Evolutionary conservation across 2,113 vertebrate species (phyloP), one percentile per base, ranked within the genome.

Genomic region (Megaceryle torquata): DNA sequence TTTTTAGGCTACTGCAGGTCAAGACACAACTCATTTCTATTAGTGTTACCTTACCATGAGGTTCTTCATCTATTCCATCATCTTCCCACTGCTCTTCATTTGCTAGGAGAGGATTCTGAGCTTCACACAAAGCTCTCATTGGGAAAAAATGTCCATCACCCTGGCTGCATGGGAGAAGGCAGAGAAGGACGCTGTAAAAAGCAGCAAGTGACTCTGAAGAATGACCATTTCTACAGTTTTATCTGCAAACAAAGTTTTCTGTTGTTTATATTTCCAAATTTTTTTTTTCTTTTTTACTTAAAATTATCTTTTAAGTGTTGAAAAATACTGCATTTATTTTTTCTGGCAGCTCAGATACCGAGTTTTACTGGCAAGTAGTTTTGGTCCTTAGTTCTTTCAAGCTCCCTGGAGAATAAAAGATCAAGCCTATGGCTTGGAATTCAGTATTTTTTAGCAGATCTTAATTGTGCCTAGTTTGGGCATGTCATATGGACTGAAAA

Each of bases 81-180:
- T 99, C 99, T 88, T 98, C 98, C 99, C 99, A 99, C 87, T 98
- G 98, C 94, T 99, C 98, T 95, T 99, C 99, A 50, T 98, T 98
- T 79, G 98, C 98, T 88, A 99, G 97, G 76, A 99, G 96, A 20
- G 99, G 99, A 82, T 99, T 99, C 75, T 93, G 98, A 50, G 98
- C 98, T 89, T 99, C 99, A 83, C 93, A 98, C 46, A 97, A 93
- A 67, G 97, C 97, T 95, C 98, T 98, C 97, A 99, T 97, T 18
- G 99, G 98, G 97, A 99, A 99, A 39, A 98, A 99, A 60, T 99
- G 99, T 56, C 99, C 99, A 74, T 99, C 99, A 2, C 99, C 99
- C 93, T 98, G 98, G 96, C 99, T 99, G 95, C 48, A 48, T 7
- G 87, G 71, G 64, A 17, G 91, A 86, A 94, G 33, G 41, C 61